phyloP scores from a whole-genome alignment of 2,888 invertebrate species.

The Rhamnusium bicolor region DNA sequence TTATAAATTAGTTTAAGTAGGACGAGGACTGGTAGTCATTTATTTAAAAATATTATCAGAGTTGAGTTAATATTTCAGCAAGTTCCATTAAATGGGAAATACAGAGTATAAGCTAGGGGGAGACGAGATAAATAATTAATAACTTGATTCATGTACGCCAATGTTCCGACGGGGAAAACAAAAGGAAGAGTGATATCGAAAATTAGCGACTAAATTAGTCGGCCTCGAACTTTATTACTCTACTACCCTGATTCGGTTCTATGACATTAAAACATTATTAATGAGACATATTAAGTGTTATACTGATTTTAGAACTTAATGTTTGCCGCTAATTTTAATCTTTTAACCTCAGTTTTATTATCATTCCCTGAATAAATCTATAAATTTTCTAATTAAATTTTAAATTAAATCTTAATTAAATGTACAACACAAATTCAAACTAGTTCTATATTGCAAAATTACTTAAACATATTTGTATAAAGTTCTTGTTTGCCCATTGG shows the following conservation, averaged over 20 bases:
- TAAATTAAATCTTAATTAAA: too few relatives aligned
- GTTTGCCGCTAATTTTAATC: not conserved
- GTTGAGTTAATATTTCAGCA: conserved; percentile 14
- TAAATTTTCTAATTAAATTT: not conserved
- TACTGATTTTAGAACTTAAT: not conserved
- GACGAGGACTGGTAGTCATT: not conserved
- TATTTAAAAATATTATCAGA: conserved; percentile 2
- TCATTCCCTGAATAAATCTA: not conserved
- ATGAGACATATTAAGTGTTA: not conserved
- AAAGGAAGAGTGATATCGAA: conserved; percentile 31
- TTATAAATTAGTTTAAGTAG: not conserved
- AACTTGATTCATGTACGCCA: conserved; percentile 43
- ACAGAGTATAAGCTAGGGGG: conserved; percentile 35
- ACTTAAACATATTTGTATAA: too few relatives aligned
- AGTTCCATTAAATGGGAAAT: conserved; percentile 29
- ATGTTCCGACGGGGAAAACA: conserved; percentile 11
- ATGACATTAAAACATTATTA: conserved; percentile 1
- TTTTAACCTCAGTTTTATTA: not conserved
- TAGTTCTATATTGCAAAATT: too few relatives aligned
- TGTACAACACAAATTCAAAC: too few relatives aligned
- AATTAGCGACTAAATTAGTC: conserved; percentile 26
- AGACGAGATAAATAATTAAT: conserved; percentile 46
- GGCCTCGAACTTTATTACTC: not conserved
- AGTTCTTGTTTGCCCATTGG: too few relatives aligned
- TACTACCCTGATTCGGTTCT: not conserved